Conservation (phyloP, 2,113 vertebrate species). For the Mellivora capensis region DNA sequence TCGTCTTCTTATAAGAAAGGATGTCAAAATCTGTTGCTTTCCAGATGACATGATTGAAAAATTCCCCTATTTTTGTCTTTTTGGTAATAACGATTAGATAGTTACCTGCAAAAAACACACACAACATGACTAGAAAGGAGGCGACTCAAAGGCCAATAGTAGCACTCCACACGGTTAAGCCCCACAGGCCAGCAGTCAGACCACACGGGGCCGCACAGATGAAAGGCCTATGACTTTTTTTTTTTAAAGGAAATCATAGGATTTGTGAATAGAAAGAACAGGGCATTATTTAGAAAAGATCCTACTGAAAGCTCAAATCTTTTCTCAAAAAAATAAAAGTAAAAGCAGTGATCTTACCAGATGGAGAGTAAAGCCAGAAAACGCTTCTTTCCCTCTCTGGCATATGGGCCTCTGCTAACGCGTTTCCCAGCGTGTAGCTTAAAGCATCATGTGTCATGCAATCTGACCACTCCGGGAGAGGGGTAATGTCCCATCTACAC, state of each 20-base stretch:
- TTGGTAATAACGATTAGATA: slow-evolving; percentile 96
- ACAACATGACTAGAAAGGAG: neutral
- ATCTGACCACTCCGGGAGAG: neutral
- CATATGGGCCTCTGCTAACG: neutral
- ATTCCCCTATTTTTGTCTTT: slow-evolving; percentile 94
- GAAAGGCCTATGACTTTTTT: neutral
- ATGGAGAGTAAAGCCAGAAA: neutral
- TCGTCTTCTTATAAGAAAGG: slow-evolving; percentile 97
- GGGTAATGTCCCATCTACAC: rapidly evolving
- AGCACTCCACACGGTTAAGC: neutral
- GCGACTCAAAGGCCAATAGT: neutral
- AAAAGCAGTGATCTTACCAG: neutral
- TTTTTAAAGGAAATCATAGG: neutral
- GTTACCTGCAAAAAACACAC: slow-evolving; percentile 83
- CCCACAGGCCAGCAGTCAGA: neutral
- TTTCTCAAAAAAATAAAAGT: neutral
- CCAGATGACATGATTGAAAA: slow-evolving; percentile 93
- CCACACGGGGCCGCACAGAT: neutral
- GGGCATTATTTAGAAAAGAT: neutral
- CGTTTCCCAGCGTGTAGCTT: neutral
- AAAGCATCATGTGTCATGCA: neutral
- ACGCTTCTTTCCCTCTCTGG: neutral
- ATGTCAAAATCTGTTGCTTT: slow-evolving; percentile 94
- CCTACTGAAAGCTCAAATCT: neutral
- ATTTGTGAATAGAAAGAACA: neutral